Evolutionary conservation across 1,140 invertebrate species (phyloP), one percentile per base, ranked within the genome.

Genomic region (Drosophila virilis): DNA sequence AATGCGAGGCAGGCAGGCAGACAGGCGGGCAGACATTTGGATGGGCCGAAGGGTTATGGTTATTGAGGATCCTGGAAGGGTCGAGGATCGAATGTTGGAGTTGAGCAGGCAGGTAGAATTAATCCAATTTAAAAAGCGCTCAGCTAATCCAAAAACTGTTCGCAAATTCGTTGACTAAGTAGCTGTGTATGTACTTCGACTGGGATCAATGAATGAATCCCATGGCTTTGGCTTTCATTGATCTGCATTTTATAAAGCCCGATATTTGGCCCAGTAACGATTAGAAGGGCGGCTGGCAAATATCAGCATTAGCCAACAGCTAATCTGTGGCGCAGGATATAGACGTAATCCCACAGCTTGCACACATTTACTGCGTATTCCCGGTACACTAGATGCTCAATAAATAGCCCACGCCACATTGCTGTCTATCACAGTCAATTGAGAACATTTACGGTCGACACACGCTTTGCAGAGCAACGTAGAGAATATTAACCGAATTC

Each of bases 141-240:
- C 51, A 33, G 35, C 61, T 84, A 80, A 84, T 84, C 80, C 80
- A 55, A 46, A 42, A 68, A 74, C 45, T 33, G 61, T 71, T 50
- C 46, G 46, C 22, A 28, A 12, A 7, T 50, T 28, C 6, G 45
- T 17, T 17, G 12, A 12, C 17, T 48, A 48, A 52, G 60, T 33
- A 32, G 38, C 13, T 52, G 12, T 48, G 17, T 12, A 42, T 43
- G 46, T 43, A 64, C 45, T 65, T 51, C 48, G 8, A 10, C 32
- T 52, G 65, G 71, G 80, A 84, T 84, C 81, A 84, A 77, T 84
- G 81, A 84, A 84, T 84, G 81, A 84, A 84, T 84, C 81, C 81
- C 33, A 42, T n/a, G 80, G 81, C 69, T 84, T 84, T 48, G 69
- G 74, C 46, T 84, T 84, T 85, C 77, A 84, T 85, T 80, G 78